phyloP scores from a whole-genome alignment of 2,888 invertebrate species.

The Pterostichus madidus region DNA sequence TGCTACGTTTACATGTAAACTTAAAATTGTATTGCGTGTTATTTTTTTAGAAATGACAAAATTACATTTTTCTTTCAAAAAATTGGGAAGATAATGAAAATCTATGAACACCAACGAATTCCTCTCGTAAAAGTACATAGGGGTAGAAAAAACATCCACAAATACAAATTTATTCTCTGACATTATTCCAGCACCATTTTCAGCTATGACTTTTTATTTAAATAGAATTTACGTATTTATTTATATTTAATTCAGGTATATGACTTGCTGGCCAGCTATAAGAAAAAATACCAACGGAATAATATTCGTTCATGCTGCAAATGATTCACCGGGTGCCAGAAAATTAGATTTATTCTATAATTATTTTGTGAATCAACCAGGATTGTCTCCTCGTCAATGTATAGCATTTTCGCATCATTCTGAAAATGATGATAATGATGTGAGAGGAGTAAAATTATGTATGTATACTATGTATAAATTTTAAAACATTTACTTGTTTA shows the following conservation, averaged over 20 bases:
- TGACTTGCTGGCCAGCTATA: constrained; percentile 71
- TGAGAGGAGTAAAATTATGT: constrained; percentile 70
- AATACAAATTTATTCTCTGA: too few species aligned
- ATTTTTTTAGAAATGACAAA: too few species aligned
- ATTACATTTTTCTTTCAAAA: too few species aligned
- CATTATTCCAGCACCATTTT: too few species aligned
- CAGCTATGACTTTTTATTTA: too few species aligned
- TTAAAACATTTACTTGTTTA: neutral
- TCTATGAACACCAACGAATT: too few species aligned
- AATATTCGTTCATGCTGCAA: constrained; percentile 71
- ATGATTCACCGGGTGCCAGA: constrained; percentile 70
- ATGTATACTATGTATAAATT: constrained; percentile 62
- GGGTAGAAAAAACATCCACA: too few species aligned
- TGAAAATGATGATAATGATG: constrained; percentile 35
- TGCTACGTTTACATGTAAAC: too few species aligned
- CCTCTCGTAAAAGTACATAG: too few species aligned
- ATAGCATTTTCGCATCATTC: constrained; percentile 70
- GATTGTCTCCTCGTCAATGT: constrained; percentile 70
- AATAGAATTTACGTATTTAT: neutral
- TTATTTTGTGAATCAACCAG: constrained; percentile 71
- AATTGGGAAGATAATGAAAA: too few species aligned
- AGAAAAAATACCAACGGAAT: constrained; percentile 71
- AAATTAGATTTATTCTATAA: constrained; percentile 72
- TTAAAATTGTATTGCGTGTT: too few species aligned
- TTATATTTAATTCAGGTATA: constrained; percentile 68